phyloP scores from a whole-genome alignment of 2,888 invertebrate species.

The Limulus polyphemus region DNA sequence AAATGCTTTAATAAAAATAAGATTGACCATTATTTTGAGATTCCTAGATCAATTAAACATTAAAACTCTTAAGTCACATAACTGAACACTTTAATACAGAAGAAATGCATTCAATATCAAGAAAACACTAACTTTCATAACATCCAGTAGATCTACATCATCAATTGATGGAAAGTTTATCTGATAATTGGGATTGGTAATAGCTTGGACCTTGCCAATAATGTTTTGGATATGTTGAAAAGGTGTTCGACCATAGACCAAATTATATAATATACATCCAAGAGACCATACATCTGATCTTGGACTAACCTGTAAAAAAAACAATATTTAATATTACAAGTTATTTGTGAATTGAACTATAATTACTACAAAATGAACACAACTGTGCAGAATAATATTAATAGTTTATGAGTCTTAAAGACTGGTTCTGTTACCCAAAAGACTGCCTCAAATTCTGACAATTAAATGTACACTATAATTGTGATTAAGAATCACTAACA shows the following conservation, averaged over 20 bases:
- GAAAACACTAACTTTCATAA: constrained; percentile 39
- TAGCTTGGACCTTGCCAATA: constrained; percentile 61
- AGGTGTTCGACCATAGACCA: constrained; percentile 80
- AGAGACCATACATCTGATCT: constrained; percentile 96
- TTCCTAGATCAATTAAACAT: no score
- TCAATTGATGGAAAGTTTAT: constrained; percentile 54
- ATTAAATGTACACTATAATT: no score
- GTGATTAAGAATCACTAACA: no score
- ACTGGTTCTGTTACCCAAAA: no score
- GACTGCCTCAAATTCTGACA: no score
- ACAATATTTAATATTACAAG: background rate
- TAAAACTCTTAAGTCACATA: no score
- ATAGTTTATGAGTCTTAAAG: no score
- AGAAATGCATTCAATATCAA: background rate
- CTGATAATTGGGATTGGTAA: constrained; percentile 55
- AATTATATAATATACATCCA: constrained; percentile 87
- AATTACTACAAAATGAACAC: constrained; percentile 1
- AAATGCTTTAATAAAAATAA: background rate
- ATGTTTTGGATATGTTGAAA: constrained; percentile 66
- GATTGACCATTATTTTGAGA: no score
- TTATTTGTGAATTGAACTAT: constrained; percentile 1
- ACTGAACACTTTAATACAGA: background rate
- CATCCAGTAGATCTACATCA: constrained; percentile 46
- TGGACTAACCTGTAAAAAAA: constrained; percentile 55
- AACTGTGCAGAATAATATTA: background rate